A percentile compares a stretch with the other conserved stretches of the same genome.
These are phyloP conservation scores for Oxygymnocypris stewartii DNA, from an alignment of 2,113 vertebrate species.

Conservation along the genomic window DNA sequence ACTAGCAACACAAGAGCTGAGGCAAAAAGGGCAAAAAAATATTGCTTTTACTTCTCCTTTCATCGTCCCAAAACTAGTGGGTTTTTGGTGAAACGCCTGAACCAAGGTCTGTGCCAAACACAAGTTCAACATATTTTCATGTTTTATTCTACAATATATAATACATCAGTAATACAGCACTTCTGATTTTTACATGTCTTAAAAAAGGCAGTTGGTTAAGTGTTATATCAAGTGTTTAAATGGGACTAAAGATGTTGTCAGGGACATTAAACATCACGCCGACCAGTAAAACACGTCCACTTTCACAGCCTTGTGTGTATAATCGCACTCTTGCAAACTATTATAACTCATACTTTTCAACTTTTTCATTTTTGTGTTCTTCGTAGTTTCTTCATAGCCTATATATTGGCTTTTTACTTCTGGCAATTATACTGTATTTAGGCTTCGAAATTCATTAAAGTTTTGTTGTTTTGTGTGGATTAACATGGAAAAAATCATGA, in stretches of 20 bases:
- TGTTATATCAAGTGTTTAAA: too few species aligned
- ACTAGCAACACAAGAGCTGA: not conserved
- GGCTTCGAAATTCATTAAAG: not conserved
- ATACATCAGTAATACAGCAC: not conserved
- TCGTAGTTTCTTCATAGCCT: too few species aligned
- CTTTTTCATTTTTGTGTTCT: too few species aligned
- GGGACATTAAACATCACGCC: too few species aligned
- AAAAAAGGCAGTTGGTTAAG: too few species aligned
- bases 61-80: not conserved
- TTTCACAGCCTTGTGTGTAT: too few species aligned
- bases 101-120: not conserved
- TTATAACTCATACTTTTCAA: too few species aligned
- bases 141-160: not conserved
- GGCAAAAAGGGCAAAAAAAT: too few species aligned
- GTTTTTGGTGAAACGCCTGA: not conserved
- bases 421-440: not conserved
- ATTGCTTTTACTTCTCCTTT: not conserved
- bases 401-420: too few species aligned
- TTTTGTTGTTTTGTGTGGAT: not conserved
- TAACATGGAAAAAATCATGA: not conserved
- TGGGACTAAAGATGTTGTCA: too few species aligned
- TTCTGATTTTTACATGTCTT: not conserved
- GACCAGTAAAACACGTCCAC: too few species aligned
- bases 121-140: not conserved
- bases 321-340: too few species aligned